Conservation (phyloP, 2,113 vertebrate genomes). For the Geococcyx californianus region DNA sequence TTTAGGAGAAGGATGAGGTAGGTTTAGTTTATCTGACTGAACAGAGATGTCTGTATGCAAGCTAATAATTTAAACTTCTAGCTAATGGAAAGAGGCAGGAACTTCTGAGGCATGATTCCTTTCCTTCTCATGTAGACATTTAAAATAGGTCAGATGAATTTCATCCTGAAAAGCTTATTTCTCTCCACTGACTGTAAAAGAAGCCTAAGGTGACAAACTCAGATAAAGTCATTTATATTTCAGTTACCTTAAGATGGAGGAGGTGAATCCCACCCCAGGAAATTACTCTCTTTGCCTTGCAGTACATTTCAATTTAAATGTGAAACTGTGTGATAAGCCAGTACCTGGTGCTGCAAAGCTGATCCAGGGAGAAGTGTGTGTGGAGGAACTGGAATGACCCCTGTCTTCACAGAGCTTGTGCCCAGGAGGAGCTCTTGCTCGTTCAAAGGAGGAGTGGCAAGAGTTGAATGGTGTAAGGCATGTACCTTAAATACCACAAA, state of each 20-base stretch:
- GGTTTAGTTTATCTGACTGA: background rate
- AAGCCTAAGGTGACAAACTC: slow-evolving; percentile 33
- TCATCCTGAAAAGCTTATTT: background rate
- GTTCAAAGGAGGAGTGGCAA: background rate
- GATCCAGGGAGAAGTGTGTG: background rate
- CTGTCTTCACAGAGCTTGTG: background rate
- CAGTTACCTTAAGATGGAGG: background rate
- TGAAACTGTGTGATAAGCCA: background rate
- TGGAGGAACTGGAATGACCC: background rate
- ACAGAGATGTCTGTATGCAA: background rate
- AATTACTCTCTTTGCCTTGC: background rate
- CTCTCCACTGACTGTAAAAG: background rate
- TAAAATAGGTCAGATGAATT: slow-evolving; percentile 2
- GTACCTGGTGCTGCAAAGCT: background rate
- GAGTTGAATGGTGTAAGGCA: background rate
- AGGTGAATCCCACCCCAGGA: slow-evolving; percentile 9
- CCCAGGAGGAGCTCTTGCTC: background rate
- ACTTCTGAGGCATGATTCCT: background rate
- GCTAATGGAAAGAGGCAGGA: background rate
- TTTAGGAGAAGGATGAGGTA: background rate
- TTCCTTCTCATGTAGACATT: background rate
- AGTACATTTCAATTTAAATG: background rate
- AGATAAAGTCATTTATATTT: slow-evolving; percentile 30
- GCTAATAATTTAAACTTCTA: background rate
- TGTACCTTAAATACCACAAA: background rate